Percentiles rank a stretch among this genome's conserved stretches.
Conservation (phyloP, 2,888 invertebrate genomes). For the Laothoe populi region DNA sequence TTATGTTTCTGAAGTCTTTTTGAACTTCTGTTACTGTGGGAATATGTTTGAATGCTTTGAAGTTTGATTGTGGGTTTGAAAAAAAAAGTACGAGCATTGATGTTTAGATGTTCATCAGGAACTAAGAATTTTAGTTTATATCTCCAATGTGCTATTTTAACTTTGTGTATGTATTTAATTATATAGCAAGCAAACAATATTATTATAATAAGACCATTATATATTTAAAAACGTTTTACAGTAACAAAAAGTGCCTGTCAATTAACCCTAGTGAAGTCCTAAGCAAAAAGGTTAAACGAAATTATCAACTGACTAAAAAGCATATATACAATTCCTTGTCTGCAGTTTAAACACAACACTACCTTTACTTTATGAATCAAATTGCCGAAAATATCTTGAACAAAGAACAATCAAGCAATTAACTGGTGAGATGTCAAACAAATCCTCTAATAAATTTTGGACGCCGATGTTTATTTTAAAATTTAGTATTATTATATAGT, state of each 20-base stretch:
- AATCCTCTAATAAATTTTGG: constrained; percentile 40
- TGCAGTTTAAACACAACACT: constrained; percentile 3
- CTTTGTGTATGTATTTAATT: too few species aligned
- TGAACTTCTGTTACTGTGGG: constrained; percentile 17
- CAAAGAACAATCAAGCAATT: constrained; percentile 36
- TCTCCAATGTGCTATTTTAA: too few species aligned
- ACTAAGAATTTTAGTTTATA: background rate
- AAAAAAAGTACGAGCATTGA: background rate
- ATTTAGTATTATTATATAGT: constrained; percentile 75
- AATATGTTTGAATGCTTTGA: constrained; percentile 11
- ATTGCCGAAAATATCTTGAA: constrained; percentile 25
- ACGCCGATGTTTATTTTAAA: constrained; percentile 65
- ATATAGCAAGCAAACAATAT: too few species aligned
- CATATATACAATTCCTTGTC: background rate
- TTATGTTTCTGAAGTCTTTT: constrained; percentile 27
- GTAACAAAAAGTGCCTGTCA: too few species aligned
- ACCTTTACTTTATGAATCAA: constrained; percentile 23
- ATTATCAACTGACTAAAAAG: background rate
- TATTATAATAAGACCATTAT: too few species aligned
- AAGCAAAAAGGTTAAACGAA: background rate
- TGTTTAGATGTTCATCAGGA: background rate
- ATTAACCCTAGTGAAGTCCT: too few species aligned
- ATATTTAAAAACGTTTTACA: too few species aligned
- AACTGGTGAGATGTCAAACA: constrained; percentile 43
- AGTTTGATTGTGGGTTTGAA: background rate